These are phyloP conservation scores for Cercocebus atys DNA, from an alignment of 2,113 vertebrate genomes.

Conservation along the genomic window DNA sequence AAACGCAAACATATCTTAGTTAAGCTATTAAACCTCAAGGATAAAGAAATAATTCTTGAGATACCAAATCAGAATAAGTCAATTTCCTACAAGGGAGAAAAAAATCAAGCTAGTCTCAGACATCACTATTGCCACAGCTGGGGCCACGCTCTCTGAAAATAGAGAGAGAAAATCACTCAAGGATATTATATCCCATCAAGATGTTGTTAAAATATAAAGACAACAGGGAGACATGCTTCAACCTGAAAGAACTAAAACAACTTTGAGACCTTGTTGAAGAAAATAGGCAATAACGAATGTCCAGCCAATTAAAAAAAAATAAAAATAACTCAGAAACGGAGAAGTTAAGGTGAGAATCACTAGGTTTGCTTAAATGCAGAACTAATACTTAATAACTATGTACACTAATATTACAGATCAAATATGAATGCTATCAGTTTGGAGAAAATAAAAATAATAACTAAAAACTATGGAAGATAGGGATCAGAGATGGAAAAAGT, in stretches of 20 bases:
- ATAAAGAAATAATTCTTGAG: constrained; percentile 38
- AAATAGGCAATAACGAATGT: not conserved
- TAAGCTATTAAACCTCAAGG: not conserved
- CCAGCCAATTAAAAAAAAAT: not conserved
- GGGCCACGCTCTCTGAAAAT: not conserved
- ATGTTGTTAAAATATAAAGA: not conserved
- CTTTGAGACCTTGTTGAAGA: not conserved
- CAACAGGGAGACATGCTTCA: not conserved
- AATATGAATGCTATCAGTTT: not conserved
- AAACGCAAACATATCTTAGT: not conserved
- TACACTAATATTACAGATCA: not conserved
- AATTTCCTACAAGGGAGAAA: not conserved
- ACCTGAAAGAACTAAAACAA: not conserved
- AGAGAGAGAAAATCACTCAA: not conserved
- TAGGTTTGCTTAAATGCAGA: not conserved
- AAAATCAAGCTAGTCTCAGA: not conserved
- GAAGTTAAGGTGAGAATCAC: not conserved
- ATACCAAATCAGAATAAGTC: not conserved
- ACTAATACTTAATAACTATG: not conserved
- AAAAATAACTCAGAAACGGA: not conserved
- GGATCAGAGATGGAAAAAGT: not conserved
- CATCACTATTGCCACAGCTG: not conserved
- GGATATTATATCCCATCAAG: not conserved
- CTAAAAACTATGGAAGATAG: not conserved
- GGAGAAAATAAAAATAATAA: not conserved